These are phyloP conservation scores for Turnix velox DNA, from an alignment of 2,113 vertebrate species.

Conservation along the genomic window DNA sequence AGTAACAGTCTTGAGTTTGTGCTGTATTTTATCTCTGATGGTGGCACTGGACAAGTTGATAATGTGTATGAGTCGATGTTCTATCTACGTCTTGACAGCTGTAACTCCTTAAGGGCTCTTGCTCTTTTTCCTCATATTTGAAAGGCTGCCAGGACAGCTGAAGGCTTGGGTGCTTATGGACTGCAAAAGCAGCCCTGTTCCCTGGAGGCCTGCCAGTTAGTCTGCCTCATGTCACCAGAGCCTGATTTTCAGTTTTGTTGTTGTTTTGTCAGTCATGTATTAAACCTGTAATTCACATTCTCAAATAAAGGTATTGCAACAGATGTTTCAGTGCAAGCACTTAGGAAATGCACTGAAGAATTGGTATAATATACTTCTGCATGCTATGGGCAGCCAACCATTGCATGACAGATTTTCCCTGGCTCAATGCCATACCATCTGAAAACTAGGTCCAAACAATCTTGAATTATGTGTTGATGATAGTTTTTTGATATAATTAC, in stretches of 20 bases:
- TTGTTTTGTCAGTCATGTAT: not conserved
- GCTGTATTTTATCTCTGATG: not conserved
- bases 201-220: not conserved
- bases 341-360: conserved; percentile 2
- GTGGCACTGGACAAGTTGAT: not conserved
- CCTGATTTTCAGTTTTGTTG: not conserved
- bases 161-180: not conserved
- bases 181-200: not conserved
- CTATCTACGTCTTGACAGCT: not conserved
- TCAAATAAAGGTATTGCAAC: not conserved
- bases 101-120: not conserved
- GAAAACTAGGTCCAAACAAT: conserved; percentile 22
- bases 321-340: conserved; percentile 15
- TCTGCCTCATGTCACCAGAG: not conserved
- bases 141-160: not conserved
- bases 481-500: conserved; percentile 22
- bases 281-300: not conserved
- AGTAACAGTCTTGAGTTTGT: not conserved
- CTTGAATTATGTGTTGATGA: conserved; percentile 29
- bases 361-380: conserved; percentile 43
- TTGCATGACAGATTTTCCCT: conserved; percentile 51
- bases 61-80: not conserved
- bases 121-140: not conserved
- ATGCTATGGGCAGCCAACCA: conserved; percentile 27
- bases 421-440: not conserved